Percentiles rank a stretch among this genome's conserved stretches.
Conservation (phyloP, 2,888 invertebrate genomes). For the Oscheius sp. region DNA sequence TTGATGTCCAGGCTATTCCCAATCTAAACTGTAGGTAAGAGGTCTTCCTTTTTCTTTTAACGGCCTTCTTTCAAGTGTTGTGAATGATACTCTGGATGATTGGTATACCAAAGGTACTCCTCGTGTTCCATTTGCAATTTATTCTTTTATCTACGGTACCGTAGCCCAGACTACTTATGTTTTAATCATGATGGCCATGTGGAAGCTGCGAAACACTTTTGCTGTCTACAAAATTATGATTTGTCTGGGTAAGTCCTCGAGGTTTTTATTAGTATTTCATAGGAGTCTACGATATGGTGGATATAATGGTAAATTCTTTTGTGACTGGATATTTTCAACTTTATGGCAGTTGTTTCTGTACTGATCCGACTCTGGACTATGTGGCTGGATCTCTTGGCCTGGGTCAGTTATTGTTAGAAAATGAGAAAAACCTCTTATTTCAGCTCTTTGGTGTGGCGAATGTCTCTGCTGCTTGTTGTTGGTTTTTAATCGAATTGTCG, state of each 20-base stretch:
- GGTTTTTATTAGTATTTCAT: background rate
- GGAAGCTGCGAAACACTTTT: background rate
- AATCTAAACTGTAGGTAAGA: too few species aligned
- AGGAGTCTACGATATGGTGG: slow-evolving; percentile 3
- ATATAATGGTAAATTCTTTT: background rate
- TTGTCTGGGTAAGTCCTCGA: background rate
- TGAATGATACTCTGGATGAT: too few species aligned
- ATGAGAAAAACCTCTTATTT: background rate
- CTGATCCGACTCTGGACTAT: background rate
- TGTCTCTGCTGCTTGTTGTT: background rate
- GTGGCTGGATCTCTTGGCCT: background rate
- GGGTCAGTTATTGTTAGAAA: background rate
- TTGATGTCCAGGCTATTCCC: too few species aligned
- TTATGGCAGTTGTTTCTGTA: background rate
- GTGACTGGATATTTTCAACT: background rate
- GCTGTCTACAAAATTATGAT: slow-evolving; percentile 18
- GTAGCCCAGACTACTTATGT: background rate
- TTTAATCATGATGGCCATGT: background rate
- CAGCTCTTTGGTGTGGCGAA: background rate
- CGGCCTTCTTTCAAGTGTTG: too few species aligned
- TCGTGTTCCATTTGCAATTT: background rate
- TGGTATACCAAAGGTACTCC: background rate
- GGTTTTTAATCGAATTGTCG: background rate
- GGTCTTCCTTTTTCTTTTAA: background rate
- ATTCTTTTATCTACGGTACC: background rate